Evolutionary conservation across 2,888 invertebrate species (phyloP).

Genomic region (Torymus aiolomorphi): DNA sequence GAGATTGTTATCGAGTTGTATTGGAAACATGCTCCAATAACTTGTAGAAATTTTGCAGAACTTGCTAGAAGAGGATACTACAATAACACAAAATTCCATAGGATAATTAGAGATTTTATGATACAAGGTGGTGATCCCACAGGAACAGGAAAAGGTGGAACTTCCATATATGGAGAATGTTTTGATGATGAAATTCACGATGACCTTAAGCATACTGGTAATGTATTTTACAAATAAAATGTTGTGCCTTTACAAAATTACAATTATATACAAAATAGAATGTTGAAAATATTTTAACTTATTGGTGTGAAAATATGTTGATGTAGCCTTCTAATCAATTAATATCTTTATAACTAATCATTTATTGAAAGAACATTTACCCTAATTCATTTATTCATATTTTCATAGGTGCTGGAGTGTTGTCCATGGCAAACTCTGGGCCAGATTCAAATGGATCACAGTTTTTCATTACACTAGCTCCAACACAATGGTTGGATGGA

Average conservation of each 20-base stretch:
- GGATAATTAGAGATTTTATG: slow-evolving; percentile 96
- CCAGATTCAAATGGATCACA: slow-evolving; percentile 98
- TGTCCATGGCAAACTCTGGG: slow-evolving; percentile 99
- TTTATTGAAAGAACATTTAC: neutral
- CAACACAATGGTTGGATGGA: slow-evolving; percentile 98
- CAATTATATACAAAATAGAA: no score
- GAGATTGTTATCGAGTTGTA: slow-evolving; percentile 94
- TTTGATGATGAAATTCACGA: slow-evolving; percentile 97
- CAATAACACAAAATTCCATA: slow-evolving; percentile 96
- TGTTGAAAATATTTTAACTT: neutral
- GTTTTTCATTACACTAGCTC: slow-evolving; percentile 97
- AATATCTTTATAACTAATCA: neutral
- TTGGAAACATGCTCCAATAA: slow-evolving; percentile 98
- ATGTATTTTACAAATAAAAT: slow-evolving; percentile 2
- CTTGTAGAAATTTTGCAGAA: slow-evolving; percentile 98
- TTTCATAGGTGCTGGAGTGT: slow-evolving; percentile 80
- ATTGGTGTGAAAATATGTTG: no score
- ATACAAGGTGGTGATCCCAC: slow-evolving; percentile 98
- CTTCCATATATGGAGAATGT: slow-evolving; percentile 95
- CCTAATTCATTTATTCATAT: slow-evolving; percentile 39
- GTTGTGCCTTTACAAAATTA: no score
- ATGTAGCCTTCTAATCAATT: neutral
- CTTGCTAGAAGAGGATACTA: slow-evolving; percentile 95
- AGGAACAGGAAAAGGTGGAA: slow-evolving; percentile 96
- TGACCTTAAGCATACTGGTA: slow-evolving; percentile 96